A percentile compares a stretch with the other conserved stretches of the same genome.
phyloP scores from a whole-genome alignment of 2,888 invertebrate genomes.

The Dryadula phaetusa region DNA sequence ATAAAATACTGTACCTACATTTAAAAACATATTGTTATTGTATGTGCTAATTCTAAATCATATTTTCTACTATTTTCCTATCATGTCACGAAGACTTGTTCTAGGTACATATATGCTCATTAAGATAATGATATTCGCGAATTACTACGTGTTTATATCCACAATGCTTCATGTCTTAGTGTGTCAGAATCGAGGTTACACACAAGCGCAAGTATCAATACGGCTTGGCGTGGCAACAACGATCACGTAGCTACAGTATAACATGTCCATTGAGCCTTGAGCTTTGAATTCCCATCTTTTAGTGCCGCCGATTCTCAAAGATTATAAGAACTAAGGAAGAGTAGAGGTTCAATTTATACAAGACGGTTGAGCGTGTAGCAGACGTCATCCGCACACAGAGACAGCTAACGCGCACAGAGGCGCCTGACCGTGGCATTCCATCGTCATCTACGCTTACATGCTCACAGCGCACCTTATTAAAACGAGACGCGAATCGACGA shows the following conservation, averaged over 20 bases:
- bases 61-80: constrained; percentile 53
- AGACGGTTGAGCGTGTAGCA: constrained; percentile 72
- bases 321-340: constrained; percentile 55
- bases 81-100: constrained; percentile 58
- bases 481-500: constrained; percentile 84
- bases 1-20: not conserved
- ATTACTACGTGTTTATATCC: constrained; percentile 80
- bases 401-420: constrained; percentile 58
- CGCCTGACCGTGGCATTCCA: constrained; percentile 81
- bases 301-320: constrained; percentile 54
- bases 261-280: constrained; percentile 58
- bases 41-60: not conserved
- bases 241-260: constrained; percentile 69
- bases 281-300: constrained; percentile 63
- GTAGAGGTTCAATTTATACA: constrained; percentile 56
- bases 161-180: constrained; percentile 73
- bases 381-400: constrained; percentile 79
- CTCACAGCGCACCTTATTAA: constrained; percentile 82
- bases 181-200: constrained; percentile 83
- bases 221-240: constrained; percentile 80
- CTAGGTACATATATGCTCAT: constrained; percentile 68
- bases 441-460: constrained; percentile 77
- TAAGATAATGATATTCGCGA: constrained; percentile 82
- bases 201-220: constrained; percentile 68
- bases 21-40: not conserved